Evolutionary conservation across 1,140 invertebrate genomes (phyloP), one percentile per base, ranked within the genome.

Genomic region (Homalodisca vitripennis): DNA sequence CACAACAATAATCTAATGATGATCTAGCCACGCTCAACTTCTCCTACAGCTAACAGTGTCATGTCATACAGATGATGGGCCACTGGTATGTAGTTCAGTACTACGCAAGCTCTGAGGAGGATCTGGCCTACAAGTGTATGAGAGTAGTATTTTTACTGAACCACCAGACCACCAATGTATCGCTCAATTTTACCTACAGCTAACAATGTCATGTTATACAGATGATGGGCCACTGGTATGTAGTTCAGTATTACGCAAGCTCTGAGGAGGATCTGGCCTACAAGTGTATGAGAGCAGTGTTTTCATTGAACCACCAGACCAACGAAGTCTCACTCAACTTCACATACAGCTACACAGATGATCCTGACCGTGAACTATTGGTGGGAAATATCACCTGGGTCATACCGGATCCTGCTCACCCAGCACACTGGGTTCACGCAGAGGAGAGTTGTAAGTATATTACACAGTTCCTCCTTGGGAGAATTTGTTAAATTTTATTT

Each of bases 151-250:
- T 94, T 63, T 87, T 86, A 2, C 82, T 87, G 66, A 82, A 85
- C 1, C 60, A 73, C 1, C 70, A 72, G 26, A 72, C 71, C 20
- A 73, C 78, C 41, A 82, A 86, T 75, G 86, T 92, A 48, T 91
- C 88, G 1, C 93, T 94, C 92, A 92, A 92, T 77, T 92, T 94
- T 76, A 93, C 89, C 10, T 94, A 92, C 75, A 89, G 87, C 65
- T 94, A n/a, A 41, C 34, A 41, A 41, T 41, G 34, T 41, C 17
- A n/a, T 57, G 10, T 51, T 73, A 73, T 78, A 20, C 76, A 92
- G 90, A 84, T 94, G 80, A 80, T 92, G 68, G 91, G 91, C 20
- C 82, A 83, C 47, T 94, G 92, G 92, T 91, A 87, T 78, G 88
- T 93, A 22, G 88, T 93, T 1, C 89, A 93, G 75, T 94, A 93